Conservation (phyloP, 2,113 vertebrate genomes). For the Platysternon megacephalum region DNA sequence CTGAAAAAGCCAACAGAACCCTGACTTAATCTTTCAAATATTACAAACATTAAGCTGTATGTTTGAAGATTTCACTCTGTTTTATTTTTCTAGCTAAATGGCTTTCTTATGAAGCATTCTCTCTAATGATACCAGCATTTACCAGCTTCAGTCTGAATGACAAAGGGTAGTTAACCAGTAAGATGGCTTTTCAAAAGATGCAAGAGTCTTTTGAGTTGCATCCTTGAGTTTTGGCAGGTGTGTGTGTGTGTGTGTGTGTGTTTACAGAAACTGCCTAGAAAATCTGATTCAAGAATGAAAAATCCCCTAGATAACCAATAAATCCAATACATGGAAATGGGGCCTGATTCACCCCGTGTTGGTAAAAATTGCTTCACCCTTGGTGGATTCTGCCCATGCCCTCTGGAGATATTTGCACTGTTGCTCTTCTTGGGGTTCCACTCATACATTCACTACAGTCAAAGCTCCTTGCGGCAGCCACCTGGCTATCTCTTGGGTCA, state of each 20-base stretch:
- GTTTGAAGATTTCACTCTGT: not conserved
- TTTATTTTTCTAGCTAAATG: slow-evolving; percentile 3
- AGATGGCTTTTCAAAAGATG: slow-evolving; percentile 58
- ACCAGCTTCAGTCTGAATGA: not conserved
- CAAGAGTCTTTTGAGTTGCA: slow-evolving; percentile 32
- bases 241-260: slow-evolving; percentile 23
- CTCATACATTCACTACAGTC: not conserved
- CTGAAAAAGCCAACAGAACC: slow-evolving; percentile 24
- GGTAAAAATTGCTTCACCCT: not conserved
- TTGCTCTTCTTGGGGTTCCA: not conserved
- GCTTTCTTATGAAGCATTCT: slow-evolving; percentile 26
- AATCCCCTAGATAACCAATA: not conserved
- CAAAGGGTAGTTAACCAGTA: slow-evolving; percentile 40
- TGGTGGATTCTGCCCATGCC: not conserved
- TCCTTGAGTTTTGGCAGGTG: slow-evolving; percentile 38
- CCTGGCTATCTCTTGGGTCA: not conserved
- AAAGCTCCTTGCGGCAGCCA: not conserved
- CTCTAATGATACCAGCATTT: slow-evolving; percentile 2
- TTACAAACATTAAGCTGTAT: not conserved
- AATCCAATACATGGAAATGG: not conserved
- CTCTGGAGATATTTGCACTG: not conserved
- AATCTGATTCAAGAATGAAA: not conserved
- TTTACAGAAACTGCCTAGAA: not conserved
- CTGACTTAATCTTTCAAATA: slow-evolving; percentile 2
- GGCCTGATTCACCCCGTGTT: not conserved